Conservation (phyloP, 2,888 invertebrate genomes). For the Lomographa bimaculata region DNA sequence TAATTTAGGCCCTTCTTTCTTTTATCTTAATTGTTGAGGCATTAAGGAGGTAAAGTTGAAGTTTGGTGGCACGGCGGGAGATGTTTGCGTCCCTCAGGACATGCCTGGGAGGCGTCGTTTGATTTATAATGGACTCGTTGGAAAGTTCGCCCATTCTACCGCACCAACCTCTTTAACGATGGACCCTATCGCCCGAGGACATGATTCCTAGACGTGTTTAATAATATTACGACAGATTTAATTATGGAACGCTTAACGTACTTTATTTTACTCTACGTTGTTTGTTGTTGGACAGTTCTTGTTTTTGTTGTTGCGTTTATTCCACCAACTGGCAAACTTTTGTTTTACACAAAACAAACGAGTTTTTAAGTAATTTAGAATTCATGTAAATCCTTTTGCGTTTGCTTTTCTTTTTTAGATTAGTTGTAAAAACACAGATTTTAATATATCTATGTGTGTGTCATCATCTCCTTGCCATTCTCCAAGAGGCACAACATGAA, state of each 20-base stretch:
- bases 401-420: too few species aligned
- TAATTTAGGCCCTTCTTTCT: constrained; percentile 80
- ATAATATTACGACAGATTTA: constrained; percentile 83
- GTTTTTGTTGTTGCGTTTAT: constrained; percentile 27
- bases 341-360: too few species aligned
- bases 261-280: constrained; percentile 66
- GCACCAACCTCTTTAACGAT: constrained; percentile 79
- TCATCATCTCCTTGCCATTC: too few species aligned
- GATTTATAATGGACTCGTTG: constrained; percentile 84
- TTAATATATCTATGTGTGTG: too few species aligned
- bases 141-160: constrained; percentile 79
- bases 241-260: constrained; percentile 79
- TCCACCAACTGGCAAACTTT: too few species aligned
- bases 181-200: constrained; percentile 80
- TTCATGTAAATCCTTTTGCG: too few species aligned
- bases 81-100: constrained; percentile 78
- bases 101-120: constrained; percentile 81
- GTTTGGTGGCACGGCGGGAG: constrained; percentile 72
- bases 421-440: too few species aligned
- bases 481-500: too few species aligned
- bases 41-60: constrained; percentile 80
- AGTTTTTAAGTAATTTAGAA: too few species aligned
- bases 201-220: constrained; percentile 82
- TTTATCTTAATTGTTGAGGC: constrained; percentile 83
- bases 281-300: constrained; percentile 49